Conservation (phyloP, 2,113 vertebrate genomes). For the Saguinus midas region DNA sequence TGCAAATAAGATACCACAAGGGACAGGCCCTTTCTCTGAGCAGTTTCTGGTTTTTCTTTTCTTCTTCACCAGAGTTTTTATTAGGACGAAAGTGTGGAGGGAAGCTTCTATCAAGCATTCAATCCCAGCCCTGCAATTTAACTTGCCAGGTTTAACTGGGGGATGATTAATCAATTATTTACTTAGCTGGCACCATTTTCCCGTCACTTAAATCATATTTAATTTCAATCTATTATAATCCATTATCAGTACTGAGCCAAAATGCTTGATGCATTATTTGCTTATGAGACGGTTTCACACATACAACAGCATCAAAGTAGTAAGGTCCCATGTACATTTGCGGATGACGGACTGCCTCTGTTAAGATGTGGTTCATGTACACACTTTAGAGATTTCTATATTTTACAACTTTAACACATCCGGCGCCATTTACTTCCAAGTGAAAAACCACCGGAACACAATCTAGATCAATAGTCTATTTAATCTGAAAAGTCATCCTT, state of each 20-base stretch:
- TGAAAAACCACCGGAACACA: constrained; percentile 64
- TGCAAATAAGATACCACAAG: not conserved
- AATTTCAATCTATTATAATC: constrained; percentile 74
- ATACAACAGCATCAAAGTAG: not conserved
- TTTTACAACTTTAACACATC: constrained; percentile 72
- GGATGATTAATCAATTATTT: constrained; percentile 78
- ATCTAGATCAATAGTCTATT: constrained; percentile 79
- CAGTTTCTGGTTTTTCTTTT: not conserved
- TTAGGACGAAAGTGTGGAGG: constrained; percentile 16
- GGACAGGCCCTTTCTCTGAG: not conserved
- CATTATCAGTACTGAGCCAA: constrained; percentile 65
- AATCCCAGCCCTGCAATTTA: constrained; percentile 53
- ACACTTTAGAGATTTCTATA: constrained; percentile 62
- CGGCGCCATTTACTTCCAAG: constrained; percentile 65
- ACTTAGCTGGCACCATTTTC: constrained; percentile 69
- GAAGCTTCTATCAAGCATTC: constrained; percentile 20
- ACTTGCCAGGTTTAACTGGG: constrained; percentile 67
- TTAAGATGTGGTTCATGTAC: constrained; percentile 48
- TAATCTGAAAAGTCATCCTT: constrained; percentile 75
- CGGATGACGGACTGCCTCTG: constrained; percentile 48
- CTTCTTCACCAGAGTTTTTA: not conserved
- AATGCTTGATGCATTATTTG: constrained; percentile 44
- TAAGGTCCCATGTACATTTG: constrained; percentile 38
- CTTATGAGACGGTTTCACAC: constrained; percentile 55
- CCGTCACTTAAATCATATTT: constrained; percentile 78